Evolutionary conservation across 2,888 invertebrate species (phyloP).

Genomic region (Drosophila maculinotata): DNA sequence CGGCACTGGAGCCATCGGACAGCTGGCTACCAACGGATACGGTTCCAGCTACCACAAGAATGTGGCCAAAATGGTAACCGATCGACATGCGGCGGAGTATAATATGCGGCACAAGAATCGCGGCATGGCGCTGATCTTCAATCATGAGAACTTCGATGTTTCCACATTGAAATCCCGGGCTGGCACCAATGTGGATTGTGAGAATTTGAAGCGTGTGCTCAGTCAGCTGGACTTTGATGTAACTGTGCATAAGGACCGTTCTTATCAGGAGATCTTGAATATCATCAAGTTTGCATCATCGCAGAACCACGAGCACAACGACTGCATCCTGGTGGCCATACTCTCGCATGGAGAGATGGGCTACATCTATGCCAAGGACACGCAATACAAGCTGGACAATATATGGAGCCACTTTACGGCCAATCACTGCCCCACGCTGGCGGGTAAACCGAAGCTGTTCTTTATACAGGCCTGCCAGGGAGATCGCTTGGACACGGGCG

Average conservation of each 20-base stretch:
- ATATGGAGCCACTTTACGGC: constrained; percentile 93
- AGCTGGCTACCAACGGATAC: constrained; percentile 73
- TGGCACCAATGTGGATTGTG: constrained; percentile 95
- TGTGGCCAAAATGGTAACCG: constrained; percentile 87
- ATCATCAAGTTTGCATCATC: constrained; percentile 90
- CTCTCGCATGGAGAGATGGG: constrained; percentile 96
- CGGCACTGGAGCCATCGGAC: constrained; percentile 77
- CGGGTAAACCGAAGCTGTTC: constrained; percentile 92
- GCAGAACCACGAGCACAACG: constrained; percentile 92
- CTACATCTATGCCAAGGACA: constrained; percentile 93
- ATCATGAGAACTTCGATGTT: constrained; percentile 93
- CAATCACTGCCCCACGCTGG: constrained; percentile 92
- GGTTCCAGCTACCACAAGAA: constrained; percentile 72
- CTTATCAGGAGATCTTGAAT: constrained; percentile 88
- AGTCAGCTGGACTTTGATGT: constrained; percentile 91
- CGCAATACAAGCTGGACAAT: constrained; percentile 92
- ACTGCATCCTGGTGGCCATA: constrained; percentile 93
- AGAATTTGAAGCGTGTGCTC: constrained; percentile 89
- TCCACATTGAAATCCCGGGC: constrained; percentile 90
- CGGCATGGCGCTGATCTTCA: constrained; percentile 95
- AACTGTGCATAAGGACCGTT: constrained; percentile 89
- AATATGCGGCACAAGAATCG: constrained; percentile 93
- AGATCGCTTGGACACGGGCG: constrained; percentile 92
- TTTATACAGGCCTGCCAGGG: constrained; percentile 97
- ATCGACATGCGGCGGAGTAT: constrained; percentile 91